Conservation (phyloP, 2,113 vertebrate species). For the Australoheros scitulus region DNA sequence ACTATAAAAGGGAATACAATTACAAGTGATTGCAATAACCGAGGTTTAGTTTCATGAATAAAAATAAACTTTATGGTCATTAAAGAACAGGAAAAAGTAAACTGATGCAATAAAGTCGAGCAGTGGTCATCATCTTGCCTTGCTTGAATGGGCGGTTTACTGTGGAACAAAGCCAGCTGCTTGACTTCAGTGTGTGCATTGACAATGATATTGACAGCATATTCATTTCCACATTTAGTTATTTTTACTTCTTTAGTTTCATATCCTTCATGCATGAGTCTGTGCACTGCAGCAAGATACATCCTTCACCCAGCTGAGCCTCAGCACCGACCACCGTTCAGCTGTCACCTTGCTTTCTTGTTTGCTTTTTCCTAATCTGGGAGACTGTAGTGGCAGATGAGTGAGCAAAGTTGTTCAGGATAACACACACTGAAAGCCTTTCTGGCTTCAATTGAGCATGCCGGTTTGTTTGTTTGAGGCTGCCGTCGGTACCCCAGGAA, state of each 20-base stretch:
- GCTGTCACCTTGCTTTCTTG: constrained; percentile 11
- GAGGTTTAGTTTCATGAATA: background rate
- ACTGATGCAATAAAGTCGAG: background rate
- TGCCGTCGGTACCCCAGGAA: background rate
- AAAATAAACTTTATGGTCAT: background rate
- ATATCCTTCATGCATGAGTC: background rate
- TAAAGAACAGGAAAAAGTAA: background rate
- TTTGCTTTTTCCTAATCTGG: background rate
- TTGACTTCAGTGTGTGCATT: background rate
- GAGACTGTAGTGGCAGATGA: background rate
- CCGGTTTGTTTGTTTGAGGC: background rate
- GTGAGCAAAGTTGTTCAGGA: constrained; percentile 1
- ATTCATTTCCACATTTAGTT: background rate
- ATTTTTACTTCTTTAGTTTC: background rate
- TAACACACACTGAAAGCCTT: constrained; percentile 3
- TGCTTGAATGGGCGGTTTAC: background rate
- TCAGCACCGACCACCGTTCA: background rate
- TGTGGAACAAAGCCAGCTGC: background rate
- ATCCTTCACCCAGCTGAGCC: background rate
- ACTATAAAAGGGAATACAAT: background rate
- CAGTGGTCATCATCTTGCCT: background rate
- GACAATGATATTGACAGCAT: background rate
- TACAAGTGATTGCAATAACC: background rate
- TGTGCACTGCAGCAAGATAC: background rate
- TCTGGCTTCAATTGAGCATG: constrained; percentile 2